Evolutionary conservation across 2,797 vertebrate genomes (phyloP), one percentile per base, ranked within the genome.

Genomic region (Chaenodraco wilsoni): DNA sequence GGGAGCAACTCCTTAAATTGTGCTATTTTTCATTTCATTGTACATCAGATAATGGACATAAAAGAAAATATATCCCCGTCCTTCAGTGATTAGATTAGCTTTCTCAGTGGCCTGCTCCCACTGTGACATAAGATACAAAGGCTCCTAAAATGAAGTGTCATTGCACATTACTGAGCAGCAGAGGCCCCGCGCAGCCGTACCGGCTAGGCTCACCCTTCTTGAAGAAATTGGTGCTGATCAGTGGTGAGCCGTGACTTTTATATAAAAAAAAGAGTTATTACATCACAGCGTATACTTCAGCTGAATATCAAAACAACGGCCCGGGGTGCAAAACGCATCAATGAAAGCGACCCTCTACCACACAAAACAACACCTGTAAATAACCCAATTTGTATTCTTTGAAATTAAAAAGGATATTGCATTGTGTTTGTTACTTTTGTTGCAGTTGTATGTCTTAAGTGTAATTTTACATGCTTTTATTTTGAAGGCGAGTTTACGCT

Each of bases 131-230:
- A 66, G 84, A 91, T 88, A 93, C 91, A 93, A 90, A 95, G 93
- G 94, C 95, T 96, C 94, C 90, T 92, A 95, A 95, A 94, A 96
- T 96, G 93, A 96, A 94, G 94, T 97, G 96, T 97, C 96, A 97
- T 91, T 94, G 95, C 93, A 95, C 95, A 97, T 97, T 96, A 97
- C 91, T 90, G 84, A 76, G 82, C 93, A 91, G 90, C 94, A 71
- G 85, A 93, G 93, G 90, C 91, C 87, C 91, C 89, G 90, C 84
- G 87, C 91, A 65, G 74, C 93, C 93, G 92, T 94, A 92, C 92
- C 91, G 85, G 86, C 91, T 91, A 91, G 91, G 93, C 91, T 89
- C 88, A 90, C 89, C 92, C 94, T 93, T 95, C 93, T 94, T 89
- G 93, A 93, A 94, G 88, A 83, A 95, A 96, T 95, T 93, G 93